Conservation (phyloP, 2,113 vertebrate species). For the Rhynchomys soricoides region DNA sequence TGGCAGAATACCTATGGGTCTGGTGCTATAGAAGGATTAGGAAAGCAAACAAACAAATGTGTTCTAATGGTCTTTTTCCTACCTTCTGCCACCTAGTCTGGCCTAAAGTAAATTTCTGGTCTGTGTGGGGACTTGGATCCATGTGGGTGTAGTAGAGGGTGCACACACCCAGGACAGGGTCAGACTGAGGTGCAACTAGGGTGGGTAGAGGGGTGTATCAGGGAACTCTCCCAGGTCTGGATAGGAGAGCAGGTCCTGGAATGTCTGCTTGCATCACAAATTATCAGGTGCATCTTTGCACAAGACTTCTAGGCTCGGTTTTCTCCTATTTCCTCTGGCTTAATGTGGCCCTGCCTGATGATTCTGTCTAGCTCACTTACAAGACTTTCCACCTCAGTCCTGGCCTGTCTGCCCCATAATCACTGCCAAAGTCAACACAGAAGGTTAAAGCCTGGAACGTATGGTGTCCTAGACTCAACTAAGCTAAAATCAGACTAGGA, state of each 20-base stretch:
- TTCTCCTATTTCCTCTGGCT: not conserved
- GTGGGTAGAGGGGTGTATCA: not conserved
- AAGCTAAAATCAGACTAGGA: not conserved
- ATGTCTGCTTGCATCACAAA: not conserved
- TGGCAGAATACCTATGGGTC: not conserved
- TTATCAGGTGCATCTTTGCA: not conserved
- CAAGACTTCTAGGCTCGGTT: not conserved
- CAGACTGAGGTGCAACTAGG: not conserved
- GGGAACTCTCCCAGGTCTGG: not conserved
- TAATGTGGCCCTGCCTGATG: not conserved
- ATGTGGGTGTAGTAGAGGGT: not conserved
- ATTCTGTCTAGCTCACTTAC: not conserved
- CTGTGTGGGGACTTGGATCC: too few relatives aligned
- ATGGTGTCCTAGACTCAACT: not conserved
- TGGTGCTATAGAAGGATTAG: rapidly evolving
- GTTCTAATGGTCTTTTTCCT: not conserved
- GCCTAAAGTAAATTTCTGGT: not conserved
- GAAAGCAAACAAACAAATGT: not conserved
- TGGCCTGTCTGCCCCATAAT: rapidly evolving
- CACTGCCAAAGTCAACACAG: not conserved
- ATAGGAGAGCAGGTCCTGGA: not conserved
- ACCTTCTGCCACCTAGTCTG: too few relatives aligned
- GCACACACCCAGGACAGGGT: not conserved
- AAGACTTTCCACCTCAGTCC: not conserved
- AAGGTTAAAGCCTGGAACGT: not conserved